Conservation (phyloP, 1,140 invertebrate genomes). For the Philotrypesis tridentata region DNA sequence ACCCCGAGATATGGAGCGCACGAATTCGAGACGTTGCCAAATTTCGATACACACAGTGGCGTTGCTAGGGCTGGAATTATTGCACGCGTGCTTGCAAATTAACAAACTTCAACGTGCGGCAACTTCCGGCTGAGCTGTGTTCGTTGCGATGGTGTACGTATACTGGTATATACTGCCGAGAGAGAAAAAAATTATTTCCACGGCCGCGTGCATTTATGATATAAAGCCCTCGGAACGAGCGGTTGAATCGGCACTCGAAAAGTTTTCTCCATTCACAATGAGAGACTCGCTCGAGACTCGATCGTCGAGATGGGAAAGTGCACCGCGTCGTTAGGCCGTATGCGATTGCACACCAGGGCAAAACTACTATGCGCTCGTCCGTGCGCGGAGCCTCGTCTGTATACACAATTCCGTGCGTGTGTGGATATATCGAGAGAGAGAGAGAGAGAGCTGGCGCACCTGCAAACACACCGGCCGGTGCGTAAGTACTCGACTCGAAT, state of each 20-base stretch:
- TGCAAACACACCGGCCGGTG: neutral
- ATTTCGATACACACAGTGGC: too few relatives aligned
- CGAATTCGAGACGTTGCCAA: too few relatives aligned
- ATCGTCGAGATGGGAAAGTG: neutral
- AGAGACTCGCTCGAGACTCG: neutral
- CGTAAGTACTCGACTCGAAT: neutral
- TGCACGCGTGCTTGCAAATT: too few relatives aligned
- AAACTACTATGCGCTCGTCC: neutral
- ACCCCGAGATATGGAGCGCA: constrained; percentile 22
- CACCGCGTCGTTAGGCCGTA: neutral
- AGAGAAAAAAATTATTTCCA: too few relatives aligned
- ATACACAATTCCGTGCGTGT: neutral
- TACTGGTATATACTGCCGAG: too few relatives aligned
- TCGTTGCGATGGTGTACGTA: too few relatives aligned
- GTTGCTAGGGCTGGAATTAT: too few relatives aligned
- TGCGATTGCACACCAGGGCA: neutral
- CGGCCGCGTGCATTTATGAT: too few relatives aligned
- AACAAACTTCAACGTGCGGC: too few relatives aligned
- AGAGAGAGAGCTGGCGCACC: neutral
- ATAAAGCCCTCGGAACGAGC: neutral
- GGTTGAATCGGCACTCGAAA: neutral
- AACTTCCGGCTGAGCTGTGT: too few relatives aligned
- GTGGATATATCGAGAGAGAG: neutral
- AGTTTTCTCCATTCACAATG: neutral
- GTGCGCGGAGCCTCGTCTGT: neutral